Evolutionary conservation across 2,797 vertebrate genomes (phyloP), one percentile per base, ranked within the genome.

Genomic region (Megalops cyprinoides): DNA sequence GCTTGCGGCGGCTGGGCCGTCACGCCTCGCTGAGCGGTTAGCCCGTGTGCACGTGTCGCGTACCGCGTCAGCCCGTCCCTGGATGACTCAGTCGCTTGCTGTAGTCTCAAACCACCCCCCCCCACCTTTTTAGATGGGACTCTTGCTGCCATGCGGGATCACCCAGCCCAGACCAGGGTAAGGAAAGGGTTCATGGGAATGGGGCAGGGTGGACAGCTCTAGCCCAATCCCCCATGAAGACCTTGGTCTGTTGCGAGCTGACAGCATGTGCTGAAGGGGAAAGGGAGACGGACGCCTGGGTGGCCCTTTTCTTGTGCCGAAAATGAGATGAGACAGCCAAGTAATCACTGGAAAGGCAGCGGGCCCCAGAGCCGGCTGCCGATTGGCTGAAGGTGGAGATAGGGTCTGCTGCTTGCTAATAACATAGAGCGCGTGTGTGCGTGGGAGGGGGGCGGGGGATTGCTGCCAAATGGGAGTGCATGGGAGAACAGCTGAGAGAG

Each of bases 391-490:
- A 3, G 15, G 15, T 39, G 34, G 65, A 9, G 7, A 0, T 42
- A 42, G 65, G 18, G 65, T 18, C 23, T 18, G 86, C 94, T 99
- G 86, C 34, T 37, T 20, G 37, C 65, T 39, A 8, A 69, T 39
- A 23, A 20, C 65, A 20, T 37, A 39, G 95, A 92, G 86, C 2
- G 42, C 6, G 25, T 46, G 58, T n/a, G 39, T 46, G 28, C 46
- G 31, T 31, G 49, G 51, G 3, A 6, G 42, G 14, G 60, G 23
- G 18, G 15, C 39, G 10, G 25, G 25, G 60, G 5, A 14, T 31
- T 31, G 60, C 15, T 55, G 53, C 18, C 20, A 56, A n/a, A 9
- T 60, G 25, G 8, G 56, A 58, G 56, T 18, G 56, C 14, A 4
- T 62, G 25, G 10, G n/a, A n/a, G n/a, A 65, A 42, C n/a, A 31